phyloP scores from a whole-genome alignment of 64 coral and sea anemone species.

The Cladopsammia gracilis region DNA sequence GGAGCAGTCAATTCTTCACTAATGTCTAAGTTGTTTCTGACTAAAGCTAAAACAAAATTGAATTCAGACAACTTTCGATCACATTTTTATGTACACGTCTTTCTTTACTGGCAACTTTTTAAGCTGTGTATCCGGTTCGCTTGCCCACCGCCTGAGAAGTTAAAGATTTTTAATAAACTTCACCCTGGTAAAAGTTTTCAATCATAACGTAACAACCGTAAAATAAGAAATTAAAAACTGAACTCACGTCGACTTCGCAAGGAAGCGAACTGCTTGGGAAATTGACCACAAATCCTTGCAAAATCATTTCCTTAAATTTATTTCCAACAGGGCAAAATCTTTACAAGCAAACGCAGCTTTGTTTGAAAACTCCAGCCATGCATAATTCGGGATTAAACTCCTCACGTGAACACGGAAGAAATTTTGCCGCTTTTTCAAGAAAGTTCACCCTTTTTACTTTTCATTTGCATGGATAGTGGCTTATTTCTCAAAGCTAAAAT shows the following conservation, averaged over 20 bases:
- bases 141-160: constrained; percentile 6
- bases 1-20: background rate
- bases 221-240: constrained; percentile 33
- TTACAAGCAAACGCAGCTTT: background rate
- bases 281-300: constrained; percentile 30
- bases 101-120: background rate
- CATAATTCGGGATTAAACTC: no score
- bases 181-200: constrained; percentile 31
- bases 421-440: background rate
- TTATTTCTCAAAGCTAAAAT: background rate
- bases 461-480: background rate
- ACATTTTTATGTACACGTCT: background rate
- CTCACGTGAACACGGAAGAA: background rate
- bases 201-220: constrained; percentile 7
- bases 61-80: background rate
- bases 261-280: background rate
- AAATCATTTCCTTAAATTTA: constrained; percentile 40
- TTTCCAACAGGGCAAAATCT: constrained; percentile 4
- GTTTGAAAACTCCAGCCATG: no score
- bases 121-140: constrained; percentile 18
- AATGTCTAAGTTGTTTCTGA: background rate
- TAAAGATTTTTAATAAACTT: constrained; percentile 53
- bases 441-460: background rate
- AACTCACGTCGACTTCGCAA: background rate
- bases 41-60: background rate